A percentile compares a stretch with the other conserved stretches of the same genome.
These are phyloP conservation scores for Stenodera caucasica DNA, from an alignment of 2,888 invertebrate genomes.

Conservation along the genomic window DNA sequence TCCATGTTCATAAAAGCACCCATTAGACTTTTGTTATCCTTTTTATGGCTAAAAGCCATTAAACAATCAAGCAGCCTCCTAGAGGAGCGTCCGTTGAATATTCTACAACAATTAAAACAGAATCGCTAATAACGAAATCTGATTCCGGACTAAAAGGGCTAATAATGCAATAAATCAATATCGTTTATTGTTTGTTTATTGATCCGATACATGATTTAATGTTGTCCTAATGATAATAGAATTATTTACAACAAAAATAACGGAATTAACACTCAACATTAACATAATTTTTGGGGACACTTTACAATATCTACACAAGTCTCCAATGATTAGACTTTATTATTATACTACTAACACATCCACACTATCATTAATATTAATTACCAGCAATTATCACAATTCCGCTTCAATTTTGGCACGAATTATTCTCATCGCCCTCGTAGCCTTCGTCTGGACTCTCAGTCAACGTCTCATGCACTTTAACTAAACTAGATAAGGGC, in stretches of 20 bases:
- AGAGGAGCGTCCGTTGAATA: too few relatives aligned
- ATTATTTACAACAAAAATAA: slow-evolving; percentile 28
- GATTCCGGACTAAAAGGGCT: too few relatives aligned
- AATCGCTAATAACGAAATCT: too few relatives aligned
- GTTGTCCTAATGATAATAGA: too few relatives aligned
- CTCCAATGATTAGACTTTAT: neutral
- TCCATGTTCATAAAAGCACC: neutral
- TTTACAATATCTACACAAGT: slow-evolving; percentile 1
- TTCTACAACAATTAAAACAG: too few relatives aligned
- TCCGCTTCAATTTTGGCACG: slow-evolving; percentile 20
- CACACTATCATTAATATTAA: neutral
- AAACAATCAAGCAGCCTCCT: neutral
- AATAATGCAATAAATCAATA: neutral
- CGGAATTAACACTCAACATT: slow-evolving; percentile 22
- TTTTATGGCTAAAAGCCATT: neutral
- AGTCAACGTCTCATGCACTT: slow-evolving; percentile 57
- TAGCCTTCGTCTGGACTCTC: slow-evolving; percentile 89
- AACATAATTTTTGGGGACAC: slow-evolving; percentile 17
- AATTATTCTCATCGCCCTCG: slow-evolving; percentile 65
- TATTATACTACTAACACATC: slow-evolving; percentile 1
- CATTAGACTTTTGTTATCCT: neutral
- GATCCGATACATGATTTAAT: slow-evolving; percentile 11
- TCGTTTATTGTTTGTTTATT: neutral
- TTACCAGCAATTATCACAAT: slow-evolving; percentile 3
- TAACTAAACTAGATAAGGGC: slow-evolving; percentile 24